These are phyloP conservation scores for Leptoclinus maculatus DNA, from an alignment of 2,797 vertebrate genomes.

Conservation along the genomic window DNA sequence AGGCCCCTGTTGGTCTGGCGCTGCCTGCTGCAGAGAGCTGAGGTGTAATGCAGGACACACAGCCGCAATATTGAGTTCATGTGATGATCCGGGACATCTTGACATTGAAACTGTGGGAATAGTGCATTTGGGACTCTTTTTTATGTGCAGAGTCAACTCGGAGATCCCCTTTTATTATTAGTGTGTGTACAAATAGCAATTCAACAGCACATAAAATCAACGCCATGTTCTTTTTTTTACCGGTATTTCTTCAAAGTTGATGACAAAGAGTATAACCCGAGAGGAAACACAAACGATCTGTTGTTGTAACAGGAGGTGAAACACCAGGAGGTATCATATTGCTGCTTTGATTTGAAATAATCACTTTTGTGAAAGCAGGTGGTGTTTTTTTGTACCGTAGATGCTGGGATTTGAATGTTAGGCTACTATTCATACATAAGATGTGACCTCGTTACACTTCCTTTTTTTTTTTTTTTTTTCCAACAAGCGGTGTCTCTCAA, in stretches of 20 bases:
- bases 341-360: not conserved
- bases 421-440: not conserved
- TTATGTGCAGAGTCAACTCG: not conserved
- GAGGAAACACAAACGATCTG: not conserved
- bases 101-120: not conserved
- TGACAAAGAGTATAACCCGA: not conserved
- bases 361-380: not conserved
- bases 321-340: not conserved
- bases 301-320: not conserved
- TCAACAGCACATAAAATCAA: not conserved
- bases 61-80: not conserved
- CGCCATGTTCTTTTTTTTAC: not conserved
- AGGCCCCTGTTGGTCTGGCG: not conserved
- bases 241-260: not conserved
- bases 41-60: not conserved
- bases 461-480: slow-evolving; percentile 1
- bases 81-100: not conserved
- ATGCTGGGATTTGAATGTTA: not conserved
- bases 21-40: not conserved
- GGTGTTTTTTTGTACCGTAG: not conserved
- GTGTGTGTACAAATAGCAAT: not conserved
- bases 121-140: not conserved
- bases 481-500: not conserved
- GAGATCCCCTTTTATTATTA: not conserved
- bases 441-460: slow-evolving; percentile 12